phyloP scores from a whole-genome alignment of 2,797 vertebrate species.

The Delichon dasypus region DNA sequence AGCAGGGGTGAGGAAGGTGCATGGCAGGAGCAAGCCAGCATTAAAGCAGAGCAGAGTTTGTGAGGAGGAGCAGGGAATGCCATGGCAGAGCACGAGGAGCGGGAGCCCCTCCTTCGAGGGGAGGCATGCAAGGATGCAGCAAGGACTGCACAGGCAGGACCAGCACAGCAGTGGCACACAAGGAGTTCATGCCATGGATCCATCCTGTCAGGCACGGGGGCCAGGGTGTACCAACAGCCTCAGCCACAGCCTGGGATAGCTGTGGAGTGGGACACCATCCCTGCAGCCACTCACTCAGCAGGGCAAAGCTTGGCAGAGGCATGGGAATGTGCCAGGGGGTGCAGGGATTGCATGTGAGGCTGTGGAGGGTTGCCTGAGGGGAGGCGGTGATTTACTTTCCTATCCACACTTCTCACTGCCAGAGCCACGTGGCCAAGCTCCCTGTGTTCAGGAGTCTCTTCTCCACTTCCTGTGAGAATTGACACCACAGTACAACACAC shows the following conservation, averaged over 20 bases:
- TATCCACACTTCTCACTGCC: not conserved
- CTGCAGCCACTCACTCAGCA: not conserved
- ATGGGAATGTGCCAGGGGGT: not conserved
- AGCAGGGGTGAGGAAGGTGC: not conserved
- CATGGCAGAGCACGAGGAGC: not conserved
- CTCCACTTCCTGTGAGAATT: not conserved
- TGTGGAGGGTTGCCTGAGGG: not conserved
- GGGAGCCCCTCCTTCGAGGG: not conserved
- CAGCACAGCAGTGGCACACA: not conserved
- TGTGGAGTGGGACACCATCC: not conserved
- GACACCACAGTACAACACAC: not conserved
- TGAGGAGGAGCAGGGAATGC: not conserved
- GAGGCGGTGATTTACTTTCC: not conserved
- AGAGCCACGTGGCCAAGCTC: not conserved
- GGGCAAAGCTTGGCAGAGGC: not conserved
- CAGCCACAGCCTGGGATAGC: not conserved
- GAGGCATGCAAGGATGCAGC: constrained; percentile 15
- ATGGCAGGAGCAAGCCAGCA: constrained; percentile 23
- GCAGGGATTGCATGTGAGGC: not conserved
- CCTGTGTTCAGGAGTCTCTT: not conserved
- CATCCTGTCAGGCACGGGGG: not conserved
- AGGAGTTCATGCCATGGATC: not conserved
- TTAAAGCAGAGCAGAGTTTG: not conserved
- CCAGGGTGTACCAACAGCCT: not conserved
- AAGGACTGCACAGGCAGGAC: constrained; percentile 29